phyloP scores from a whole-genome alignment of 2,797 vertebrate species.

The Melanotaenia maccullochi region DNA sequence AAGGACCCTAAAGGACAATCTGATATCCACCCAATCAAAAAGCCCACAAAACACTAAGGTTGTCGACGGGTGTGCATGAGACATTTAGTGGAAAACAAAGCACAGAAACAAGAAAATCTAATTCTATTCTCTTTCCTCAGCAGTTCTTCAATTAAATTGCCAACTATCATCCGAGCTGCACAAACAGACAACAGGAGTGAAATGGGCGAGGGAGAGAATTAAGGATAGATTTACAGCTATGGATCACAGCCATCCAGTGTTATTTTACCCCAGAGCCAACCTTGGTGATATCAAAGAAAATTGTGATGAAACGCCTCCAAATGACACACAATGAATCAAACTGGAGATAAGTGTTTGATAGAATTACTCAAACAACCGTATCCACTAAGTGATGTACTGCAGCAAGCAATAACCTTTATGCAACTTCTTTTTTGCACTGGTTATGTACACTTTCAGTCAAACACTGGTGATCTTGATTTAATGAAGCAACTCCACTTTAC shows the following conservation, averaged over 20 bases:
- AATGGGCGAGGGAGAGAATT: constrained; percentile 37
- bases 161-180: constrained; percentile 64
- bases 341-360: constrained; percentile 33
- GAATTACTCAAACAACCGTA: constrained; percentile 37
- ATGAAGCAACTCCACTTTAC: background rate
- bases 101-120: constrained; percentile 52
- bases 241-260: constrained; percentile 47
- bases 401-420: constrained; percentile 15
- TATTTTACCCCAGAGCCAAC: constrained; percentile 62
- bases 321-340: constrained; percentile 66
- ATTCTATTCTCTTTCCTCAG: constrained; percentile 61
- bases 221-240: constrained; percentile 58
- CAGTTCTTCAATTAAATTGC: constrained; percentile 76
- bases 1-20: constrained; percentile 74
- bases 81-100: constrained; percentile 58
- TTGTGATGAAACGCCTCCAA: constrained; percentile 57
- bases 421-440: background rate
- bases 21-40: constrained; percentile 60
- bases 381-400: constrained; percentile 30
- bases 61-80: constrained; percentile 41
- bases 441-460: constrained; percentile 9
- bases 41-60: constrained; percentile 49
- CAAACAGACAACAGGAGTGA: constrained; percentile 44
- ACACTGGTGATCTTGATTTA: constrained; percentile 2
- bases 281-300: constrained; percentile 63